phyloP scores from a whole-genome alignment of 1,140 invertebrate genomes.

The Hetaerina americana region DNA sequence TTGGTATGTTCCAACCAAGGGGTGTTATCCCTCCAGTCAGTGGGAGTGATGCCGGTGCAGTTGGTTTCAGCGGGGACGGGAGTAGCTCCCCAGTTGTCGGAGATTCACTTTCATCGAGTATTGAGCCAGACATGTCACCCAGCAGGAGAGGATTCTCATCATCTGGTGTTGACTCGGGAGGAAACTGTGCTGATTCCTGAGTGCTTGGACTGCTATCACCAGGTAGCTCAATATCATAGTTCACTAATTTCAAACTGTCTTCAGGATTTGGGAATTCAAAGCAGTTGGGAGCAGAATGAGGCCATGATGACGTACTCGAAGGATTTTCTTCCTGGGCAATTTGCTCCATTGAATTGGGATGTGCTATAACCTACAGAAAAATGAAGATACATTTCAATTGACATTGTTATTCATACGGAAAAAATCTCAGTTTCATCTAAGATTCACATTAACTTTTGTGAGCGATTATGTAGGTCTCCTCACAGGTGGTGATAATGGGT shows the following conservation, averaged over 20 bases:
- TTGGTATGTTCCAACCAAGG: background rate
- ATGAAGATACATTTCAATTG: too few relatives aligned
- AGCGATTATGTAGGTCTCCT: too few relatives aligned
- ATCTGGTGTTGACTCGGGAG: background rate
- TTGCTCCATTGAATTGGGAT: too few relatives aligned
- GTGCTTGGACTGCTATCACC: background rate
- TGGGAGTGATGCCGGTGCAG: background rate
- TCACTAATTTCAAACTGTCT: background rate
- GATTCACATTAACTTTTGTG: too few relatives aligned
- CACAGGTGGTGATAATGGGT: too few relatives aligned
- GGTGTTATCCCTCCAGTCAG: background rate
- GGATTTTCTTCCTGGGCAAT: too few relatives aligned
- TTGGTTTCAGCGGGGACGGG: background rate
- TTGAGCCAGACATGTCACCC: background rate
- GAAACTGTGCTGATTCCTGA: background rate
- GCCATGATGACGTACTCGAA: too few relatives aligned
- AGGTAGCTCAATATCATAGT: background rate
- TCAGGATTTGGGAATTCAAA: background rate
- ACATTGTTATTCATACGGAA: too few relatives aligned
- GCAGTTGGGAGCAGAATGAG: too few relatives aligned
- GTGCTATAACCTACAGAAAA: too few relatives aligned
- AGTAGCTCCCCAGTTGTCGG: background rate
- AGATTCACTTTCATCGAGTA: background rate
- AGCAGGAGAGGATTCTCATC: background rate
- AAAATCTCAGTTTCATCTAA: too few relatives aligned